These are phyloP conservation scores for Triplophysa dalaica DNA, from an alignment of 2,113 vertebrate species.

Conservation along the genomic window DNA sequence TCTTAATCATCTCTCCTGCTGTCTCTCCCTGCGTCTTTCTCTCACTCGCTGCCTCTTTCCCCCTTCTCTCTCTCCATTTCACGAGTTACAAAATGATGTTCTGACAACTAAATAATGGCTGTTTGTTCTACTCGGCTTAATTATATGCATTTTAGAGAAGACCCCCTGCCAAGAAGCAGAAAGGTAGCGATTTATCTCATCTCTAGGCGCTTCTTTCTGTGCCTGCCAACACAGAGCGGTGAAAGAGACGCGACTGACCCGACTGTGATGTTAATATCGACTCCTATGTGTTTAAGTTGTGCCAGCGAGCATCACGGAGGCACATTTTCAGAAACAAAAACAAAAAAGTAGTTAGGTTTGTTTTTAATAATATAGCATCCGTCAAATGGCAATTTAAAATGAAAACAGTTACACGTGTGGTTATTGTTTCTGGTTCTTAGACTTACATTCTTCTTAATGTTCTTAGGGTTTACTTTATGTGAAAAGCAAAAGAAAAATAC, in stretches of 20 bases:
- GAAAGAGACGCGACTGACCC: constrained; percentile 11
- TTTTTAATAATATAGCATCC: constrained; percentile 33
- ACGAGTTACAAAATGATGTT: constrained; percentile 35
- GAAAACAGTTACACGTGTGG: not conserved
- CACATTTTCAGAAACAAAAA: not conserved
- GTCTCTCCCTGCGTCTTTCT: not conserved
- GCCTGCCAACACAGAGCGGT: constrained; percentile 6
- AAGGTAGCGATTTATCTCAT: constrained; percentile 52
- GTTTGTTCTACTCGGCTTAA: constrained; percentile 49
- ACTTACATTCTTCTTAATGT: too few species aligned
- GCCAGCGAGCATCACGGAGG: not conserved
- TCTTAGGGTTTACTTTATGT: too few species aligned
- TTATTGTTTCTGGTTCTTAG: not conserved
- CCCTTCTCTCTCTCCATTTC: constrained; percentile 28
- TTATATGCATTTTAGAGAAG: constrained; percentile 49
- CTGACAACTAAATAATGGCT: constrained; percentile 51
- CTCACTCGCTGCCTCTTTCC: not conserved
- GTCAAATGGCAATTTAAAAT: constrained; percentile 21
- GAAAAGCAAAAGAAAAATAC: too few species aligned
- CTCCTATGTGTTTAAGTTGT: constrained; percentile 20
- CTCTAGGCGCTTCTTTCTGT: constrained; percentile 16
- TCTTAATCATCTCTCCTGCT: constrained; percentile 36
- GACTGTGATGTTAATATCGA: constrained; percentile 27
- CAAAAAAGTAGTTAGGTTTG: constrained; percentile 7
- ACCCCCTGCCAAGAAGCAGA: constrained; percentile 45